A percentile compares a stretch with the other conserved stretches of the same genome.
phyloP scores from a whole-genome alignment of 2,797 vertebrate species.

The Paguma larvata region DNA sequence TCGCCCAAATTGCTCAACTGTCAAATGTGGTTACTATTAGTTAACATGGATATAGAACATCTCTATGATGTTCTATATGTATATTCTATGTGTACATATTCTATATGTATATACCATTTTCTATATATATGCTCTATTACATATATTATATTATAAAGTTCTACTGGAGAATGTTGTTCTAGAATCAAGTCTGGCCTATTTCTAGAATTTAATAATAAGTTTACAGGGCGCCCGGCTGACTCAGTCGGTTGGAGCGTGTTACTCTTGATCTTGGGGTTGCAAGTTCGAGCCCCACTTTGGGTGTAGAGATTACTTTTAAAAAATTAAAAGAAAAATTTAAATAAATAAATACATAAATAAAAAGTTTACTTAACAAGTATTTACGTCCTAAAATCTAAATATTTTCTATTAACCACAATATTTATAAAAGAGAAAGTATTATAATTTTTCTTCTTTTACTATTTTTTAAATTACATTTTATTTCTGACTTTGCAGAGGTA shows the following conservation, averaged over 20 bases:
- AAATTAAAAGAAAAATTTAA: background rate
- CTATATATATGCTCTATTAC: no score
- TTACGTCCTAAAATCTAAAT: conserved; percentile 30
- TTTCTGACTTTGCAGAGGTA: conserved; percentile 15
- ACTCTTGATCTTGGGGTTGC: background rate
- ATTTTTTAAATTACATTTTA: conserved; percentile 44
- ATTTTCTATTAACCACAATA: background rate
- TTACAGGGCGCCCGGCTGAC: background rate
- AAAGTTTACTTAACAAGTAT: background rate
- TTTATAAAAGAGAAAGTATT: conserved; percentile 18
- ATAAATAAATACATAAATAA: background rate
- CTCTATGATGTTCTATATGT: background rate
- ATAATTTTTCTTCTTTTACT: background rate
- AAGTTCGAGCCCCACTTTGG: background rate
- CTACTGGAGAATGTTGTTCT: background rate
- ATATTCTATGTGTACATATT: no score
- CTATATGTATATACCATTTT: no score
- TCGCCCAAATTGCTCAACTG: background rate
- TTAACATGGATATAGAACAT: background rate
- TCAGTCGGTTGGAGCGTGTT: background rate
- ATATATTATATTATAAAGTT: background rate
- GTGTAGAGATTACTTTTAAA: background rate
- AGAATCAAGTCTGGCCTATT: conserved; percentile 22
- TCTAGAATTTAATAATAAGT: conserved; percentile 20
- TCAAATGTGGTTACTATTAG: background rate